A percentile compares a stretch with the other conserved stretches of the same genome.
Conservation (phyloP, 2,888 invertebrate genomes). For the Drosophila incognita region DNA sequence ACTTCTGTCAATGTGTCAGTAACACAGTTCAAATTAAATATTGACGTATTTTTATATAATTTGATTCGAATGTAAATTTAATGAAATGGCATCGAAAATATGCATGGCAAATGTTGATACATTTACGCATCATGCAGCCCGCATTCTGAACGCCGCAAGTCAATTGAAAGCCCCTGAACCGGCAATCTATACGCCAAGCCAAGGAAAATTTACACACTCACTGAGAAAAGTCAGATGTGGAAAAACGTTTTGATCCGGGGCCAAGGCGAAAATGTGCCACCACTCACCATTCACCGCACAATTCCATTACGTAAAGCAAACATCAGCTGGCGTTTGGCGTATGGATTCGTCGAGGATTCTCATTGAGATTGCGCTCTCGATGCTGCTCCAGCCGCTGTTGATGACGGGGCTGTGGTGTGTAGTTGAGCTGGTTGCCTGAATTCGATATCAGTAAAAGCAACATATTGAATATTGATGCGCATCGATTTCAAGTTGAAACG, state of each 20-base stretch:
- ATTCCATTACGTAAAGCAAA: constrained; percentile 80
- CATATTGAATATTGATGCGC: constrained; percentile 80
- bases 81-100: constrained; percentile 58
- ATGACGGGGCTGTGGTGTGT: constrained; percentile 1
- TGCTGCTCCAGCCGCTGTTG: constrained; percentile 10
- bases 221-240: constrained; percentile 53
- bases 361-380: constrained; percentile 46
- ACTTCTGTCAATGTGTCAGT: constrained; percentile 52
- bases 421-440: constrained; percentile 17
- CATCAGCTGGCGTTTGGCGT: constrained; percentile 72
- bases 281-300: constrained; percentile 74
- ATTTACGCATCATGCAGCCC: constrained; percentile 36
- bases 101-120: constrained; percentile 53
- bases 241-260: constrained; percentile 24
- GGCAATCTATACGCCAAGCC: constrained; percentile 52
- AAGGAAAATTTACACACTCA: constrained; percentile 49
- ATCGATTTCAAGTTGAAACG: constrained; percentile 78
- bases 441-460: constrained; percentile 69
- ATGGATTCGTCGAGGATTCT: constrained; percentile 68
- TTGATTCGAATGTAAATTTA: constrained; percentile 71
- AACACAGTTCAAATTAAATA: constrained; percentile 33
- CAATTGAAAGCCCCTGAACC: constrained; percentile 56
- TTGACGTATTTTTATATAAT: constrained; percentile 76
- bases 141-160: constrained; percentile 37
- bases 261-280: constrained; percentile 63